Base-by-base conservation (phyloP, 2,113 vertebrate species). In the Peromyscus californicus region DNA sequence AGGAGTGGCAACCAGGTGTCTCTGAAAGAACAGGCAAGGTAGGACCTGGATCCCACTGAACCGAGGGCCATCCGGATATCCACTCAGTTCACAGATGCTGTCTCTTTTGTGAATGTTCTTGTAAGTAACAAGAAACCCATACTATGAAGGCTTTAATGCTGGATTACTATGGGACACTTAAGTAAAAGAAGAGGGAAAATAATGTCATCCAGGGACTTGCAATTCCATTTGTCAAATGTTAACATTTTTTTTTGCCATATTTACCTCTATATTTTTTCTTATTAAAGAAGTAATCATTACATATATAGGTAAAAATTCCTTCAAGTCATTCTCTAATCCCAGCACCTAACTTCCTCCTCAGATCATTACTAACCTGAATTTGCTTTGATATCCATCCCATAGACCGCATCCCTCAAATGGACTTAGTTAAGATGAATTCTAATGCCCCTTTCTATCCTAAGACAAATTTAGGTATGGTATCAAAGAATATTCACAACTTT, bases 121-220 rank as follows among this genome's bases (percentile, higher is more conserved):
- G 13, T 15, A 33, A 11, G 22, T 63, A 61, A 74, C 33, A 1
- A 89, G 17, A 85, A 39, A 29, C 8, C 57, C 61, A 82, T 61
- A 82, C 82, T 57, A 67, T 67, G 70, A 91, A 79, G 54, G 75
- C 7, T 90, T 95, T 69, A 86, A 93, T 8, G 93, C 19, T 70
- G 1, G 16, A 84, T 84, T 83, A 83, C 24, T 80, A 86, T 59
- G 7, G 84, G 80, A 90, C 42, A 87, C 7, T 51, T 74, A 86
- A 70, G 63, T 1, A 88, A 39, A 93, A 83, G 76, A 96, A 87
- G 11, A 92, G 5, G 89, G 33, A 72, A 95, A 76, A 91, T 24
- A 79, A 24, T 59, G 22, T 51, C 59, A 54, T 48, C 10, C 26
- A 80, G 57, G 7, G 48, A 76, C 19, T 74, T 26, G 57, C 15